phyloP scores from a whole-genome alignment of 2,113 vertebrate species.

The Theropithecus gelada region DNA sequence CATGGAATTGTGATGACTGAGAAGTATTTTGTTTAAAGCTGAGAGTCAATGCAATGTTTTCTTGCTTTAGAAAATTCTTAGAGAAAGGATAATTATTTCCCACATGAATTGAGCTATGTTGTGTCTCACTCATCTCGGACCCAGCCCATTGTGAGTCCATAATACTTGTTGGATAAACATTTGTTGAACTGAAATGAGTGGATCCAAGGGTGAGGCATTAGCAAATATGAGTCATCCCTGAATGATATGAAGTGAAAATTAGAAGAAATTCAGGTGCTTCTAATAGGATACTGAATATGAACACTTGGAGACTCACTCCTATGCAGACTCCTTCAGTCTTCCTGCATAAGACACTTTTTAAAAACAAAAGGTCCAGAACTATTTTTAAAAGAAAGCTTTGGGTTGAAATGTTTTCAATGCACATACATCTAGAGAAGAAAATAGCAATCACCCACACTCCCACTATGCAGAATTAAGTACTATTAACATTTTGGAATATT shows the following conservation, averaged over 20 bases:
- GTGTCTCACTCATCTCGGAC: background rate
- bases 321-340: background rate
- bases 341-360: background rate
- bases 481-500: background rate
- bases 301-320: background rate
- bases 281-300: background rate
- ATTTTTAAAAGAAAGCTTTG: constrained; percentile 17
- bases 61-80: constrained; percentile 26
- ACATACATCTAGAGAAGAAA: constrained; percentile 14
- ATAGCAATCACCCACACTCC: background rate
- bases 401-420: background rate
- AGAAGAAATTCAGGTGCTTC: background rate
- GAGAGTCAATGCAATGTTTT: background rate
- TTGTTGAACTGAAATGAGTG: constrained; percentile 1
- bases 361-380: background rate
- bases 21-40: constrained; percentile 51
- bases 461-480: background rate
- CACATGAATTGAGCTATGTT: background rate
- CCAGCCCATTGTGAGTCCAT: background rate
- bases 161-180: background rate
- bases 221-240: background rate
- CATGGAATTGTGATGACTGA: background rate
- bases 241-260: background rate
- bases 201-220: constrained; percentile 7
- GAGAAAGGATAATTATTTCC: background rate